phyloP scores from a whole-genome alignment of 2,888 invertebrate genomes.

The Rotaria magnacalcarata region DNA sequence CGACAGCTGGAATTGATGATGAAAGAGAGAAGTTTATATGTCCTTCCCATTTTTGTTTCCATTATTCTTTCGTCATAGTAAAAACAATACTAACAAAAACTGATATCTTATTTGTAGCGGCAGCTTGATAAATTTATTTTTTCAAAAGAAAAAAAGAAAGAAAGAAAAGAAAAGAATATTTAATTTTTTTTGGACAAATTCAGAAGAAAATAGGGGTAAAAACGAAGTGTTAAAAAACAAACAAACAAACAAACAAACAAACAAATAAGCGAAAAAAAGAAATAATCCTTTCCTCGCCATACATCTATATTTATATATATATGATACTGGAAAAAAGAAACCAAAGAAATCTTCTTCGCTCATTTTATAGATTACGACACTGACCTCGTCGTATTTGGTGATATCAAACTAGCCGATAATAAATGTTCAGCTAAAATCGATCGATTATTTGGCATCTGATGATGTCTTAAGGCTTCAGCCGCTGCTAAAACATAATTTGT shows the following conservation, averaged over 20 bases:
- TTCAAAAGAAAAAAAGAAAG: background rate
- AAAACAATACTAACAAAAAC: background rate
- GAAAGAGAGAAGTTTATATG: constrained; percentile 17
- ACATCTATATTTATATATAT: background rate
- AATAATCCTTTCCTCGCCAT: background rate
- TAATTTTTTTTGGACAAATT: background rate
- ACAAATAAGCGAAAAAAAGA: background rate
- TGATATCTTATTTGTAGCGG: background rate
- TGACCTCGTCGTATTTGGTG: background rate
- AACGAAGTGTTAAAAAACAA: constrained; percentile 26
- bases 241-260: background rate
- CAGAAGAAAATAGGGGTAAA: constrained; percentile 21
- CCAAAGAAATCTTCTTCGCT: background rate
- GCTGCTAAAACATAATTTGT: constrained; percentile 1
- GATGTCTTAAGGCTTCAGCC: background rate
- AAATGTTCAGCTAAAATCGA: constrained; percentile 32
- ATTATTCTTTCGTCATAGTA: constrained; percentile 23
- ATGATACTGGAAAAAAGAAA: constrained; percentile 1
- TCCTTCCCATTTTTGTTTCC: constrained; percentile 9
- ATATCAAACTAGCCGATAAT: background rate
- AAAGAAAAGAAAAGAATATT: background rate
- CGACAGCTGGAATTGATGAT: constrained; percentile 26
- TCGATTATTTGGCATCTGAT: constrained; percentile 1
- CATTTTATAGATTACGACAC: background rate
- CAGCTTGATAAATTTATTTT: constrained; percentile 21